phyloP scores from a whole-genome alignment of 2,888 invertebrate species.

The Drosophila multiciliata region DNA sequence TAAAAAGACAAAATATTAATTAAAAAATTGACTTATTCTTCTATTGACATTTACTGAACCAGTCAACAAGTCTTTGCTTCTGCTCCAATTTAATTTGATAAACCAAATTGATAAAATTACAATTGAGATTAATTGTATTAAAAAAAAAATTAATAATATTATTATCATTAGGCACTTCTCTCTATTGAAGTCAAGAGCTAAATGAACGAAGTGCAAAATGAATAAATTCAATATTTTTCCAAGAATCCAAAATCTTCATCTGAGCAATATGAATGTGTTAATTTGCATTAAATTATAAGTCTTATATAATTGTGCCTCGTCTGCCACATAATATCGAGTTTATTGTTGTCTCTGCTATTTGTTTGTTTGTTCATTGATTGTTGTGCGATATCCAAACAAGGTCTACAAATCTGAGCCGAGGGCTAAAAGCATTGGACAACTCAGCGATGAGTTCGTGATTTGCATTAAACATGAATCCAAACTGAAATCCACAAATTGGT shows the following conservation, averaged over 20 bases:
- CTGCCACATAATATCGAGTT: neutral
- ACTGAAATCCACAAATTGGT: conserved; percentile 2
- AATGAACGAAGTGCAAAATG: no score
- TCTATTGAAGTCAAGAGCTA: neutral
- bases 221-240: neutral
- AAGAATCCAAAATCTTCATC: neutral
- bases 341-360: neutral
- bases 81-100: neutral
- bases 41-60: neutral
- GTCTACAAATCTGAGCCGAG: conserved; percentile 7
- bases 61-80: neutral
- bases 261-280: neutral
- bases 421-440: conserved; percentile 2
- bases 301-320: neutral
- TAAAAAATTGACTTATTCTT: no score
- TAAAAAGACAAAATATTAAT: no score
- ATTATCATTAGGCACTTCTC: neutral
- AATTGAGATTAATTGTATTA: neutral
- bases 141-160: no score
- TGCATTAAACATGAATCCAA: conserved; percentile 20
- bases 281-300: neutral
- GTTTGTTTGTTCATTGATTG: neutral
- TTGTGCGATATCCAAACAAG: conserved; percentile 10
- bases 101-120: neutral
- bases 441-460: conserved; percentile 20